Conservation (phyloP, 2,888 invertebrate genomes). For the Diaperis boleti region DNA sequence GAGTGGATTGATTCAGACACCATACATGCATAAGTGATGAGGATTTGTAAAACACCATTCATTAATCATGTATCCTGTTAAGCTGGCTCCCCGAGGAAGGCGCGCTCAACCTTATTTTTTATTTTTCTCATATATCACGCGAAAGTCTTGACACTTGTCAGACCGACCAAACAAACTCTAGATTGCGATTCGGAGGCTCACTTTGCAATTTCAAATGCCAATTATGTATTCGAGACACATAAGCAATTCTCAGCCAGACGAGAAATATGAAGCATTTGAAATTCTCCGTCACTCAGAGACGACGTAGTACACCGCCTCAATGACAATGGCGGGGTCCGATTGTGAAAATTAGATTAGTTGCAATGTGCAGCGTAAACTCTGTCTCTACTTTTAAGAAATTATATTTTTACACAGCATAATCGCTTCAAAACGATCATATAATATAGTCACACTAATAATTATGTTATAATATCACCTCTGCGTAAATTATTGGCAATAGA, state of each 20-base stretch:
- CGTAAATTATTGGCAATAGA: no score
- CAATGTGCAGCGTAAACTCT: no score
- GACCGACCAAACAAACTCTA: slow-evolving; percentile 54
- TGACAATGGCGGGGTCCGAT: slow-evolving; percentile 31
- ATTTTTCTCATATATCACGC: slow-evolving; percentile 65
- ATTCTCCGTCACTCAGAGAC: slow-evolving; percentile 61
- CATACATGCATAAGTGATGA: slow-evolving; percentile 45
- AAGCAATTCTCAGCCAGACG: slow-evolving; percentile 65
- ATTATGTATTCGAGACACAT: slow-evolving; percentile 66
- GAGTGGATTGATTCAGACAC: slow-evolving; percentile 44
- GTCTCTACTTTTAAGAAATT: no score
- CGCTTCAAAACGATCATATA: no score
- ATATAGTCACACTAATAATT: no score
- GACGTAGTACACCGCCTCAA: slow-evolving; percentile 50
- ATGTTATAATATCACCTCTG: no score
- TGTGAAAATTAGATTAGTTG: no score
- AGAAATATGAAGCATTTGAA: slow-evolving; percentile 65
- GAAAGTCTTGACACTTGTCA: slow-evolving; percentile 63
- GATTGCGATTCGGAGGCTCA: slow-evolving; percentile 53
- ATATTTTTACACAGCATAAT: no score
- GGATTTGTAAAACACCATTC: slow-evolving; percentile 48
- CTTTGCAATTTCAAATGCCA: slow-evolving; percentile 63
- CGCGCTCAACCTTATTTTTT: slow-evolving; percentile 60
- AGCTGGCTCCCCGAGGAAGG: slow-evolving; percentile 54
- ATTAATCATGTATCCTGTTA: slow-evolving; percentile 62